phyloP scores from a whole-genome alignment of 2,113 vertebrate genomes.

The Rissa tridactyla region DNA sequence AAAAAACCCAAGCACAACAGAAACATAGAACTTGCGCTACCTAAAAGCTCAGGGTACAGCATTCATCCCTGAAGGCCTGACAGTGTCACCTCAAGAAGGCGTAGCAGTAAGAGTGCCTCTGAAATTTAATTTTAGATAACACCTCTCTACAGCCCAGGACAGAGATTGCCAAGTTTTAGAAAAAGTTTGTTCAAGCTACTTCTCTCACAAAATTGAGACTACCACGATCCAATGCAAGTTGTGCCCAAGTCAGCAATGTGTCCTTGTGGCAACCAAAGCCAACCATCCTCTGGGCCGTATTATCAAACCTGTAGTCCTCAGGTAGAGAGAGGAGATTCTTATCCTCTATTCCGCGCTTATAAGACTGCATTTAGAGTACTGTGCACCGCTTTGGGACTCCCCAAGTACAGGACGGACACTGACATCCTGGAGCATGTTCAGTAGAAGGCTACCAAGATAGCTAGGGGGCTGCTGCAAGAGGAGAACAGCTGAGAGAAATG shows the following conservation, averaged over 20 bases:
- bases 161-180: background rate
- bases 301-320: background rate
- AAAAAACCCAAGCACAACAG: background rate
- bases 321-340: background rate
- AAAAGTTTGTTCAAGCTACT: background rate
- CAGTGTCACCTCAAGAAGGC: background rate
- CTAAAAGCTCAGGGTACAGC: background rate
- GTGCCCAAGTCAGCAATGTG: background rate
- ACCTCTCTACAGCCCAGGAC: background rate
- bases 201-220: background rate
- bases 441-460: background rate
- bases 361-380: background rate
- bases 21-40: background rate
- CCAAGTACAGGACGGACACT: background rate
- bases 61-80: background rate
- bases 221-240: background rate
- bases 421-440: background rate
- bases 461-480: background rate
- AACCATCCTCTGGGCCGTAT: background rate
- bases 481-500: background rate
- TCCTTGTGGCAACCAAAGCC: background rate
- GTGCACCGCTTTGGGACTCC: background rate
- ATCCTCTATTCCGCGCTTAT: background rate
- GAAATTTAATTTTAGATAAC: background rate
- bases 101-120: background rate